Evolutionary conservation across 1,140 invertebrate species (phyloP), one percentile per base, ranked within the genome.

Genomic region (Hestina assimilis): DNA sequence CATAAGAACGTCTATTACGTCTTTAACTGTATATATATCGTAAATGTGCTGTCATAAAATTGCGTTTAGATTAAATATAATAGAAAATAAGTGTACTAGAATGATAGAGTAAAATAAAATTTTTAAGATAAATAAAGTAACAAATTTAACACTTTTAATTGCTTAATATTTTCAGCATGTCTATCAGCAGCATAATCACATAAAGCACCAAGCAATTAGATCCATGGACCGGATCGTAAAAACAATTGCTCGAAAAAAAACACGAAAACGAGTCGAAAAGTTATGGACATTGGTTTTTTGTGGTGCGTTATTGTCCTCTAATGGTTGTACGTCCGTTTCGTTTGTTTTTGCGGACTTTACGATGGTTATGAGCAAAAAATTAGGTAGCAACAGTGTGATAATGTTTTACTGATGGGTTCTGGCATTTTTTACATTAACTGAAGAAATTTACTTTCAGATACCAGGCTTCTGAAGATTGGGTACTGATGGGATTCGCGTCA

Each of bases 211-310:
- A 41, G 20, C 59, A 61, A 55, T 61, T 61, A 61, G 29, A 40
- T 38, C 26, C 47, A 48, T 41, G 41, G 26, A 41, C 31, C 53
- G 48, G 38, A 56, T 40, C 42, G 47, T 56, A 45, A 54, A 63
- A 63, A 63, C 56, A 64, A 59, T 64, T 31, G 42, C 9, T 21
- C 33, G 33, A 38, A 38, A 38, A 28, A 54, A 43, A 58, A 58
- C 19, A 41, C 23, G 53, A 58, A 66, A 66, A 66, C 41, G 26
- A 28, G 29, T 40, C 14, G 46, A 62, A 55, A 66, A 56, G 64
- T 66, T 62, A 66, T 62, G 62, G 59, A 66, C 63, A 55, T 52
- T 46, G 33, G 35, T 50, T 50, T 61, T 66, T 52, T 53, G 42
- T 35, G 38, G 31, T 19, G 50, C 48, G 24, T 35, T 66, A 66